Evolutionary conservation across 2,888 invertebrate genomes (phyloP), one percentile per base, ranked within the genome.

Genomic region (Phrixothrix hirtus): DNA sequence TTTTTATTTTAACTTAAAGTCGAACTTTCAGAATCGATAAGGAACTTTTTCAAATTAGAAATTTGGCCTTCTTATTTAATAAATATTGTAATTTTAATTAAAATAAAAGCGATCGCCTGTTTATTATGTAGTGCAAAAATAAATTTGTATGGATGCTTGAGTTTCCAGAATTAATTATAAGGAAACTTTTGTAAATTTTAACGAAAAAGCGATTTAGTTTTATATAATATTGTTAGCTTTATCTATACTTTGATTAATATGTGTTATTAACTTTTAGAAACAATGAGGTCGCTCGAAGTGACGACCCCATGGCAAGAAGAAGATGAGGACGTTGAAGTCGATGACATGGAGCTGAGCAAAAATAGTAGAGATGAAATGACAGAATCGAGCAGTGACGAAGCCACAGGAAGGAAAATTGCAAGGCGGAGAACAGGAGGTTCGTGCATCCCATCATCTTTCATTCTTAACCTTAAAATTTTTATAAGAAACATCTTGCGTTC

Each of bases 281-380:
- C 52, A 48, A 76, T 76, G 76, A 68, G 74, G 64, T 76, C 75
- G 52, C 65, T 76, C 53, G 75, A 76, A 60, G 67, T 76, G 72
- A 68, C 72, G 43, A 68, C 73, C 38, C 71, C 75, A 16, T 76
- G 76, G 76, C 73, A 73, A 52, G 75, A 76, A 61, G 76, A 76
- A 59, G 73, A 75, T 52, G 75, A 75, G 62, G 76, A 76, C 62
- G 74, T 76, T 9, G 76, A 76, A 60, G 75, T 76, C n/a, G 76
- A 76, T 50, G 76, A 75, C 50, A 71, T 73, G 68, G 75, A 75
- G 59, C 61, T 74, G 29, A 64, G 68, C 25, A 74, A 75, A 59
- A 66, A 71, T 44, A 69, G 67, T 57, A 64, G 69, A 51, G 69
- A 70, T 55, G 73, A 73, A 55, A 60, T 68, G 44, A 72, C 73